Evolutionary conservation across 2,888 invertebrate genomes (phyloP), one percentile per base, ranked within the genome.

Genomic region (Sesia apiformis): DNA sequence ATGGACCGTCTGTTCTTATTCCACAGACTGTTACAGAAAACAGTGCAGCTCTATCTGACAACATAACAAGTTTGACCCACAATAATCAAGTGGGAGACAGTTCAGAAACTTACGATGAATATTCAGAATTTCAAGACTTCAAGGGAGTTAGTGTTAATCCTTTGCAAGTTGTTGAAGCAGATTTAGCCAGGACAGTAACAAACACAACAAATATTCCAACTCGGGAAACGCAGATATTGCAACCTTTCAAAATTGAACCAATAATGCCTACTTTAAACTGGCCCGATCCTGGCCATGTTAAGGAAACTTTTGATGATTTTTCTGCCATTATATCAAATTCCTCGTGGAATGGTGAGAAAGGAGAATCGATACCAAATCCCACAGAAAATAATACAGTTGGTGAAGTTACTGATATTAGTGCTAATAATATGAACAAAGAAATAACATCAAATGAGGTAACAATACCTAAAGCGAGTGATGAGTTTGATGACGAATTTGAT

Each of bases 281-380:
- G 90, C 90, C 90, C 7, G 81, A 84, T 57, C 90, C 90, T 56
- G 90, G 90, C 4, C 81, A 90, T 67, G 83, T 90, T 0, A 89
- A 86, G 63, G 82, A 78, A 58, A 80, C 78, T 3, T 89, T 86
- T 69, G 83, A 86, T 52, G 84, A 86, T 61, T 89, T 89, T 62
- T 73, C 88, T 5, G 85, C 88, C 60, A 86, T 88, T 58, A 66
- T 82, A 49, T 78, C 83, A 38, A 79, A 65, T 63, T 67, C 80
- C 8, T 56, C 75, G 49, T 74, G 74, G 69, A 62, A 62, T 62
- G 67, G 64, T 58, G 72, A 73, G 5, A 65, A 63, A 55, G 58
- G 58, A 52, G 61, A 63, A 7, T 4, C 41, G 49, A 38, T 56
- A 49, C 4, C 49, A 6, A 40, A 42, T 52, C 40, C 49, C 51